Base-by-base conservation (phyloP, 2,797 vertebrate species). In the Esox masquinongy region DNA sequence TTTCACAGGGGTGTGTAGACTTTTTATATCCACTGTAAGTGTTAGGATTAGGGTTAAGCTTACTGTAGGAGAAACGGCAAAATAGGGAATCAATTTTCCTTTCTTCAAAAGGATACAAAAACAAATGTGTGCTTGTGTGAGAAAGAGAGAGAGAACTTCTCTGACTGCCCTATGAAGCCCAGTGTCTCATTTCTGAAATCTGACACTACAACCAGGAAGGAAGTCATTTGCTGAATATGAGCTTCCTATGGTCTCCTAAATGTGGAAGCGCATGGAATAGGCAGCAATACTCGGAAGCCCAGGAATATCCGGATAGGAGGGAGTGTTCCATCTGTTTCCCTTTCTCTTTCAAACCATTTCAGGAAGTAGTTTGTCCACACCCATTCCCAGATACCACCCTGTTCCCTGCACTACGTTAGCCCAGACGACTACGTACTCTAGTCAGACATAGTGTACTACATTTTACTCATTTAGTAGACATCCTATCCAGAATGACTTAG, bases 161-260 rank as follows among this genome's bases (percentile, higher is more conserved):
- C 63, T 73, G 82, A 84, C 82, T 72, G 47, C 77, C 72, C 63
- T 70, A 8, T 24, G n/a, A 22, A 51, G 70, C 50, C 53, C 59
- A 22, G 76, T 78, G 82, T 69, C 43, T 47, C 43, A 47, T 12
- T 47, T 59, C 56, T 16, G n/a, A 59, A 2, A 22, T 59, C 77
- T 51, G 80, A 76, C 72, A 76, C 31, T 26, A 47, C 76, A 77
- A 74, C 75, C 84, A 77, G 82, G 76, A 79, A 87, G 91, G 88
- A 90, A 88, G 83, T 89, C 49, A 66, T 89, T 84, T 79, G 80
- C 77, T 82, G 74, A 64, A 50, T 64, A 86, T 82, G 82, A 82
- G 82, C 80, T 88, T 91, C 88, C 89, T 86, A 83, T 34, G 7
- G 78, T 51, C 72, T 79, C 24, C 0, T 69, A 70, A 78, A 80